Base-by-base conservation (phyloP, 1,140 invertebrate genomes). In the Drosophila pseudoobscura region DNA sequence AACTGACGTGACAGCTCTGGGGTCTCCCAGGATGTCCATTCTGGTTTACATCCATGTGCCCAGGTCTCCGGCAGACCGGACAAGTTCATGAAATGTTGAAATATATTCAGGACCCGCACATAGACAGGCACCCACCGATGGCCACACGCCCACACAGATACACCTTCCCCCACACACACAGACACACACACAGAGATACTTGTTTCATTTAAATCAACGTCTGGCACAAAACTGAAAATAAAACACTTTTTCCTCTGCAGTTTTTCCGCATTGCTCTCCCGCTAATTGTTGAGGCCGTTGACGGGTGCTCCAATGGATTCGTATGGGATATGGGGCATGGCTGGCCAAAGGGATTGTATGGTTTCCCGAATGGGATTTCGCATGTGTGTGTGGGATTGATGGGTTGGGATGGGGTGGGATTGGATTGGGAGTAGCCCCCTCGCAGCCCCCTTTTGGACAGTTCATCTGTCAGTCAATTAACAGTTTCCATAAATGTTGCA, bases 401-500 rank as follows among this genome's bases (percentile, higher is more conserved):
- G 29, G 15, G 15, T 0, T 15, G 15, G 15, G 15, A 15, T 15
- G 15, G 15, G 17, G 3, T 31, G 29, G 29, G 29, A 26, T 26
- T 6, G 29, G 6, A 39, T 52, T 61, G 64, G 47, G 45, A 26
- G 29, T 35, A 17, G 6, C 9, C 7, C 22, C 50, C 22, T 13
- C 31, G n/a, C 43, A 20, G 20, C 64, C 65, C 26, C 15, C 7
- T 44, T 35, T 59, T 35, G 46, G 44, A 17, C 31, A 80, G 76
- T 65, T 66, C 64, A 60, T 57, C 82, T 82, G 74, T 88, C 83
- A 75, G 65, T 87, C 75, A 88, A 82, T 87, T 88, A 87, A 85
- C 45, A 66, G 55, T 71, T 80, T 82, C 56, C 70, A 87, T 87
- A 80, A 87, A 87, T 73, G 46, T 56, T 75, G 70, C 64, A 62